A percentile compares a stretch with the other conserved stretches of the same genome.
These are phyloP conservation scores for Drosophila limbata DNA, from an alignment of 2,888 invertebrate genomes.

Conservation along the genomic window DNA sequence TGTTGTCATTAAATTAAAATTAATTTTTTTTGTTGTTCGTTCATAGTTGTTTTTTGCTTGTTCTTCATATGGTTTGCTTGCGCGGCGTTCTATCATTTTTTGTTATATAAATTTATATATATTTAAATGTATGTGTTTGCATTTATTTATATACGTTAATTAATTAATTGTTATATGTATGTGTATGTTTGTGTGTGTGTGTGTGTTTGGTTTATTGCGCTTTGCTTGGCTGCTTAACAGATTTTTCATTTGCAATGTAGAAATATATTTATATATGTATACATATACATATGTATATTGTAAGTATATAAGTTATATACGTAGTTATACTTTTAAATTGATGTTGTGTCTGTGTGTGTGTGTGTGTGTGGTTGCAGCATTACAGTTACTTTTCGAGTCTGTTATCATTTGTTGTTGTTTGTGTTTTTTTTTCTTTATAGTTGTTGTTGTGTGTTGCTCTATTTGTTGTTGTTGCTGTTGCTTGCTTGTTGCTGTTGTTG, in stretches of 20 bases:
- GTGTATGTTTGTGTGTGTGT: constrained; percentile 27
- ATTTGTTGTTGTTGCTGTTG: constrained; percentile 49
- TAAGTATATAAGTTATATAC: constrained; percentile 36
- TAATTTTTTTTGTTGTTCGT: constrained; percentile 63
- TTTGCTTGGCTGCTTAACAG: constrained; percentile 61
- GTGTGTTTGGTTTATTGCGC: constrained; percentile 66
- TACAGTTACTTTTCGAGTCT: constrained; percentile 57
- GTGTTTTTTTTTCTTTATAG: constrained; percentile 47
- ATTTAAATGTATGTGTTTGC: constrained; percentile 36
- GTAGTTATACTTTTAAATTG: constrained; percentile 54
- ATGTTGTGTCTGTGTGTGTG: constrained; percentile 40
- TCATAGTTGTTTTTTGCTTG: constrained; percentile 45
- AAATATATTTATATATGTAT: constrained; percentile 37
- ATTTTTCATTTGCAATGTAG: constrained; percentile 60
- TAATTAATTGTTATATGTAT: constrained; percentile 75
- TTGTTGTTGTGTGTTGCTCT: constrained; percentile 57
- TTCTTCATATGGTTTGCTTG: constrained; percentile 38
- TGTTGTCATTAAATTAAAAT: constrained; percentile 75
- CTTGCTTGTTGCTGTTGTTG: constrained; percentile 56
- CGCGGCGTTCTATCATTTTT: constrained; percentile 47
- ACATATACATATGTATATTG: constrained; percentile 32
- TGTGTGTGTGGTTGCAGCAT: constrained; percentile 63
- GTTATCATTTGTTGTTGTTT: constrained; percentile 40
- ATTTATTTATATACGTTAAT: constrained; percentile 61
- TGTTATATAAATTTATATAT: constrained; percentile 29